Conservation (phyloP, 2,113 vertebrate species). For the Aldabrachelys gigantea region DNA sequence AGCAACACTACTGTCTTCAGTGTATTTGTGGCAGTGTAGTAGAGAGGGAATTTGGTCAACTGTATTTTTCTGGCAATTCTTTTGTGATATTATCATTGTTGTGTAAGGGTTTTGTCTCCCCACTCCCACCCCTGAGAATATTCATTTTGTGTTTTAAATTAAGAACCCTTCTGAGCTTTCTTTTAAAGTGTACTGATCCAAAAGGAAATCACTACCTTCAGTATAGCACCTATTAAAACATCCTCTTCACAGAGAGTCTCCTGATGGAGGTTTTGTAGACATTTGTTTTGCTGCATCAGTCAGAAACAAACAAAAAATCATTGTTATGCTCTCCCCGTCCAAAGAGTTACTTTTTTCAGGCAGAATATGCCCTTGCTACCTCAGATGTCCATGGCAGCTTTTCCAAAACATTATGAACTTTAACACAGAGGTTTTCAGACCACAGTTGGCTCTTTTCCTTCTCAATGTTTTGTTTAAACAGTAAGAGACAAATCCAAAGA, state of each 20-base stretch:
- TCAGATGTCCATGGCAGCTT: fast-evolving
- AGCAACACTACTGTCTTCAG: not conserved
- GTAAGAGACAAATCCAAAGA: not conserved
- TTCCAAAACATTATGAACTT: not conserved
- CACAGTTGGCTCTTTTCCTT: not conserved
- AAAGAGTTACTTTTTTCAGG: not conserved
- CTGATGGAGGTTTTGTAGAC: not conserved
- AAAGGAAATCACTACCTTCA: not conserved
- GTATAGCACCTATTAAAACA: not conserved
- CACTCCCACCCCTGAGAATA: not conserved
- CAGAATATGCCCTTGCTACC: too few relatives aligned
- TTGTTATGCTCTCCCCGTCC: not conserved
- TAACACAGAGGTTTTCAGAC: not conserved
- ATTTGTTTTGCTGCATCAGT: not conserved
- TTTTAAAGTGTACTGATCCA: not conserved
- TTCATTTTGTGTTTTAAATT: not conserved
- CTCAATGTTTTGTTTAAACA: not conserved
- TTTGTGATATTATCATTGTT: not conserved
- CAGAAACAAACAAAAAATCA: not conserved
- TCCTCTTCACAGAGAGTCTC: not conserved
- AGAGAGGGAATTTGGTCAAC: not conserved
- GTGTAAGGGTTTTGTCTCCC: not conserved
- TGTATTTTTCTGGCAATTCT: not conserved
- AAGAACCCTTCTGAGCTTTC: not conserved
- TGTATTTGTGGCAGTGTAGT: not conserved